Conservation (phyloP, 2,888 invertebrate species). For the Petrolisthes manimaculis region DNA sequence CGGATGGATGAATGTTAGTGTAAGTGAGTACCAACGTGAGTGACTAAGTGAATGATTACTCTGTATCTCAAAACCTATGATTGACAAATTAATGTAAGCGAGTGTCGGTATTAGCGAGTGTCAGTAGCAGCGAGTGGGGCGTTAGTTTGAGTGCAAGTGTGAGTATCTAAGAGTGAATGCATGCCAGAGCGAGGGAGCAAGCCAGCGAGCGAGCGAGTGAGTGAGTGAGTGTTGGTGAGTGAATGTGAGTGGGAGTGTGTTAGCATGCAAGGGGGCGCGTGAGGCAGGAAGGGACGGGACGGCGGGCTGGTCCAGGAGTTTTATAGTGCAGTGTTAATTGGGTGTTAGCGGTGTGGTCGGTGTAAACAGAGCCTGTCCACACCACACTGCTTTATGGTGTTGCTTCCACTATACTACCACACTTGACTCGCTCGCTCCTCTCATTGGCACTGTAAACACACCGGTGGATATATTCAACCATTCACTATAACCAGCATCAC, state of each 20-base stretch:
- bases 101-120: too few species aligned
- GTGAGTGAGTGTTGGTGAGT: neutral
- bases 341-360: slow-evolving; percentile 16
- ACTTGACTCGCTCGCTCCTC: neutral
- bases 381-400: neutral
- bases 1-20: too few species aligned
- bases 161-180: neutral
- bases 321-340: slow-evolving; percentile 14
- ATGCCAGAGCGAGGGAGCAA: slow-evolving; percentile 6
- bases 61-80: too few species aligned
- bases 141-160: neutral
- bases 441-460: neutral
- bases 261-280: neutral
- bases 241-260: neutral
- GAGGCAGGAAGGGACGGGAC: neutral
- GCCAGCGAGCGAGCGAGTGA: slow-evolving; percentile 18
- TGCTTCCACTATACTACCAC: neutral
- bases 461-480: too few species aligned
- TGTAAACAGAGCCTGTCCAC: slow-evolving; percentile 1
- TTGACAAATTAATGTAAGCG: too few species aligned
- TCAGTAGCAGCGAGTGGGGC: too few species aligned
- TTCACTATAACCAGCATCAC: too few species aligned
- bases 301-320: slow-evolving; percentile 9
- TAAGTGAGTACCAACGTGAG: too few species aligned
- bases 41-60: too few species aligned